Base-by-base conservation (phyloP, 2,113 vertebrate species). In the Saccopteryx leptura region DNA sequence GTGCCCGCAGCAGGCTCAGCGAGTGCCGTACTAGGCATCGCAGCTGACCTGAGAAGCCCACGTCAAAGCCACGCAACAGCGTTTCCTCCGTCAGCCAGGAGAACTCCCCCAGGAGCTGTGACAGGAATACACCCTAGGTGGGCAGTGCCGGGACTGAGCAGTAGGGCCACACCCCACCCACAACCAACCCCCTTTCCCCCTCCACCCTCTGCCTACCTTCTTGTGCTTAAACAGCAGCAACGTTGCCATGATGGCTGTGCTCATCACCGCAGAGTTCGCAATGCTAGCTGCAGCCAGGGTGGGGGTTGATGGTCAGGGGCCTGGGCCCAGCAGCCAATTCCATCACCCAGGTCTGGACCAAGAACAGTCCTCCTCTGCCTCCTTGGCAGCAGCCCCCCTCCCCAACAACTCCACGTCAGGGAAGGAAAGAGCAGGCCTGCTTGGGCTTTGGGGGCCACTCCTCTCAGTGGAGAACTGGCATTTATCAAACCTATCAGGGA, bases 31-130 rank as follows among this genome's bases (percentile, higher is more conserved):
- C 94, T 86, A 99, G 97, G 1, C 97, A 97, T 0, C 93, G 94
- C 65, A 99, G 95, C 96, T 95, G 98, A 54, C 99, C 99, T 0
- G 99, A 99, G 92, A 99, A 99, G 23, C 99, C 99, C 17, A 99
- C 99, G 0, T 99, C 99, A 61, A 39, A 98, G 94, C 98, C 98
- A 71, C 98, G 98, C 96, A 99, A 98, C 97, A 99, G 97, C 0
- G 99, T 97, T 97, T 99, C 99, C 93, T 99, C 99, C 0, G 99
- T 98, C 93, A 99, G 98, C 99, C 98, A 99, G 0, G 97, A 97
- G 21, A 99, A 98, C 14, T 99, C 99, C 69, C 28, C 93, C 97
- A 99, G 98, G 96, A 99, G 98, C 79, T 24, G 94, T 1, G 99
- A 99, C 17, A 98, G 82, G 76, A 98, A 97, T 68, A 99, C 97